These are phyloP conservation scores for Mobula hypostoma DNA, from an alignment of 2,113 vertebrate genomes.

Conservation along the genomic window DNA sequence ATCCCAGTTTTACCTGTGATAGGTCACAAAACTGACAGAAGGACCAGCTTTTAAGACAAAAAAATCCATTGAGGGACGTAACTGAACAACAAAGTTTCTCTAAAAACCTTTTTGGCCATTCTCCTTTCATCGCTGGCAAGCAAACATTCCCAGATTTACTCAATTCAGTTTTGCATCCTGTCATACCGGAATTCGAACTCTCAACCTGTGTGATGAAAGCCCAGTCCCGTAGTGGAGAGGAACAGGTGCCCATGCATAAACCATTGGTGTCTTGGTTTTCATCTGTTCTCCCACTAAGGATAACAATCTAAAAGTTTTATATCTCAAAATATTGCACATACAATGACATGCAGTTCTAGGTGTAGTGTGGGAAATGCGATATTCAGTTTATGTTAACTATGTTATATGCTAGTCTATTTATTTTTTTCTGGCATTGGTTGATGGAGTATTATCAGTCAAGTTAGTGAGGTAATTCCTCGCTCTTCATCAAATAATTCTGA, in stretches of 20 bases:
- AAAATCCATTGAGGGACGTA: neutral
- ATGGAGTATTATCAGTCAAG: neutral
- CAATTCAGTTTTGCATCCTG: neutral
- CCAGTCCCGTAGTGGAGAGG: neutral
- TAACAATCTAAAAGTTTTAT: too few species aligned
- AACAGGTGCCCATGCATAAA: neutral
- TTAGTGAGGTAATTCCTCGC: neutral
- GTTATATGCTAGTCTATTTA: neutral
- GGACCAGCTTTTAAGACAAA: neutral
- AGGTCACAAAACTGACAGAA: too few species aligned
- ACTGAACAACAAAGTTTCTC: neutral
- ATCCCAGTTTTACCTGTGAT: neutral
- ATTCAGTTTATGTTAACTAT: neutral
- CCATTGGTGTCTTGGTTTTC: neutral
- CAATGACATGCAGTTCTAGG: neutral
- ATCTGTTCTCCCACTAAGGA: neutral
- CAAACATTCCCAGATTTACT: neutral
- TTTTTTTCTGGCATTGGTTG: neutral
- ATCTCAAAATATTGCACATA: neutral
- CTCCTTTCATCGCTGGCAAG: neutral
- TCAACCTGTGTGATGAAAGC: neutral
- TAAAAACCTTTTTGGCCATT: neutral
- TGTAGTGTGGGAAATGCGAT: neutral
- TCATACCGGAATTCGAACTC: neutral
- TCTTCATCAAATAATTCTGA: neutral